phyloP scores from a whole-genome alignment of 2,888 invertebrate genomes.

The Drosophila engyochracea region DNA sequence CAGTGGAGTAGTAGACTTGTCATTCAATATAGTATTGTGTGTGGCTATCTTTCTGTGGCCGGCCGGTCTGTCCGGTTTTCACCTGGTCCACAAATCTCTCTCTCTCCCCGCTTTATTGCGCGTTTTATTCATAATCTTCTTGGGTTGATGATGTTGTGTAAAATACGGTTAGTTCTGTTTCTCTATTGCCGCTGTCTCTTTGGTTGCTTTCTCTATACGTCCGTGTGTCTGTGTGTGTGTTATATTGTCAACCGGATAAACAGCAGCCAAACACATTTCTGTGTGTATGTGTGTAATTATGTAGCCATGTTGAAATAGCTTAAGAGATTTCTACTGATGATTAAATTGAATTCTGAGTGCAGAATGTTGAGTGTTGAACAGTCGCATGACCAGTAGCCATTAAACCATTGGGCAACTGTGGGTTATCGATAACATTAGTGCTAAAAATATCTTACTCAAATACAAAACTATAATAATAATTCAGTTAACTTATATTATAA shows the following conservation, averaged over 20 bases:
- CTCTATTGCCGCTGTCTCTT: constrained; percentile 33
- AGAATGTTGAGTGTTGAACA: constrained; percentile 10
- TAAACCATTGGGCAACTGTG: neutral
- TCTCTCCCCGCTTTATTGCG: constrained; percentile 52
- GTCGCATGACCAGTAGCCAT: neutral
- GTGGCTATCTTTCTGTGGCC: constrained; percentile 34
- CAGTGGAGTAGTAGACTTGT: constrained; percentile 40
- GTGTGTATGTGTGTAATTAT: constrained; percentile 22
- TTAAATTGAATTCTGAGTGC: constrained; percentile 20
- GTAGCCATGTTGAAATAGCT: constrained; percentile 32
- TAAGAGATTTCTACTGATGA: constrained; percentile 40
- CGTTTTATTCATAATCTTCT: constrained; percentile 75
- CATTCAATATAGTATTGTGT: constrained; percentile 44
- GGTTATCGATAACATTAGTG: neutral
- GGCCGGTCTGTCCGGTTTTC: constrained; percentile 74
- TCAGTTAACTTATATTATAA: neutral
- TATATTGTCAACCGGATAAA: constrained; percentile 70
- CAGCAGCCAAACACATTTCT: constrained; percentile 27
- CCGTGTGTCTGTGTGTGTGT: constrained; percentile 22
- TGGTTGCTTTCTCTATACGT: constrained; percentile 63
- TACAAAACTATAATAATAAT: neutral
- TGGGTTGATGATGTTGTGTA: constrained; percentile 53
- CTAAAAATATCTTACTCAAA: neutral
- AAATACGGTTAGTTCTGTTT: constrained; percentile 76
- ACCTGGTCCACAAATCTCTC: constrained; percentile 34